Evolutionary conservation across 2,797 vertebrate genomes (phyloP).

Genomic region (Sebastes elongatus): DNA sequence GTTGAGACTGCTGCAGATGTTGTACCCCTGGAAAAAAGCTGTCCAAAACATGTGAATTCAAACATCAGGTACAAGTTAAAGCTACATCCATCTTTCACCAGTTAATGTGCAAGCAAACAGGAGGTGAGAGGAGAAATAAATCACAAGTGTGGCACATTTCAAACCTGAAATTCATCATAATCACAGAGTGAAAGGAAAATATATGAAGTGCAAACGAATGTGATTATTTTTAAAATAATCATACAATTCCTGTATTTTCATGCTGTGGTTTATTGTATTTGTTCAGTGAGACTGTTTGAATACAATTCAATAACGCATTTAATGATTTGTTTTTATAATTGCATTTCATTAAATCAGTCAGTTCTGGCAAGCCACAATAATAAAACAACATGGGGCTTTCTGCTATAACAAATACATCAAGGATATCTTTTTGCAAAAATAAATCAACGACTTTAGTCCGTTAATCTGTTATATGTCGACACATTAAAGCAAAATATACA

Average conservation of each 20-base stretch:
- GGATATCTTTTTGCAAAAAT: neutral
- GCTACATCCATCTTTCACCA: neutral
- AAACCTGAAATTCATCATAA: neutral
- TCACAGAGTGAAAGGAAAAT: neutral
- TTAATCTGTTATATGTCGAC: neutral
- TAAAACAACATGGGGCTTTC: conserved; percentile 1
- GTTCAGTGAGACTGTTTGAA: conserved; percentile 2
- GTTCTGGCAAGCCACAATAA: neutral
- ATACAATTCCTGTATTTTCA: neutral
- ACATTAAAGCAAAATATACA: neutral
- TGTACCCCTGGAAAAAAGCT: conserved; percentile 14
- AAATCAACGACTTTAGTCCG: neutral
- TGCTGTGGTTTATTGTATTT: conserved; percentile 36
- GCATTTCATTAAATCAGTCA: conserved; percentile 10
- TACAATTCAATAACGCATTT: conserved; percentile 18
- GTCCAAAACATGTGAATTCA: conserved; percentile 17
- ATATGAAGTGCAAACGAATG: neutral
- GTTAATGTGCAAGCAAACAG: neutral
- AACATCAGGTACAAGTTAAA: conserved; percentile 20
- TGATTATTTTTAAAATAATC: neutral
- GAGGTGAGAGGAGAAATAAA: neutral
- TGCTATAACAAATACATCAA: neutral
- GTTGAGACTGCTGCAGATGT: neutral
- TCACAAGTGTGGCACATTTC: neutral
- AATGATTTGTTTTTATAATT: neutral